Base-by-base conservation (phyloP, 2,888 invertebrate species). In the Philonicus albiceps region DNA sequence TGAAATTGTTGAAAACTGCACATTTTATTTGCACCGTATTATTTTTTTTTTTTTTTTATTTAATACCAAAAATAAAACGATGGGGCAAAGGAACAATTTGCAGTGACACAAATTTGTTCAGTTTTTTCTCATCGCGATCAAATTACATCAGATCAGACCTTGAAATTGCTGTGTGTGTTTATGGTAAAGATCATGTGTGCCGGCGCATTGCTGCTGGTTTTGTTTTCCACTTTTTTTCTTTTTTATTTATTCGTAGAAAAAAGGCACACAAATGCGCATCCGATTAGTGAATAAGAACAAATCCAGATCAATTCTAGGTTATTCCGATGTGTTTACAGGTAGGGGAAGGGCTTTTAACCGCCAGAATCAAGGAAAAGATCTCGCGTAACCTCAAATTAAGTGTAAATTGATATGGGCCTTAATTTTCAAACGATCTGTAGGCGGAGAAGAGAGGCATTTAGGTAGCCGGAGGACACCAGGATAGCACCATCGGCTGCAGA, bases 391-490 rank as follows among this genome's bases (percentile, higher is more conserved):
- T 81, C 80, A 86, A 86, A 86, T 86, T 86, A 86, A 86, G 74
- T 81, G 86, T 86, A 86, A 86, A 74, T 49, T 81, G 86, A 86
- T 86, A 86, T 86, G 86, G 86, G 73, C 81, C 74, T 72, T 86
- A 86, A 78, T 78, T 86, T 86, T 22, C 27, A 6, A 49, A 49
- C 49, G 49, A 49, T 64, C 22, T 27, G 64, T 64, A 64, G 64
- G 64, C 22, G 64, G 64, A 64, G 27, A n/a, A 37, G 76, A 37
- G 74, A 73, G 43, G 64, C 22, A 72, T 73, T 84, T 72, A 84
- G 73, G 84, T 73, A 84, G 84, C 73, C 40, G 84, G 84, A 34
- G 30, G 13, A n/a, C 40, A 84, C 37, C 49, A 72, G 40, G 40
- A 72, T 13, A 40, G 22, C 37, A 22, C 37, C 11, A 40, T 19